Conservation (phyloP, 2,888 invertebrate genomes). For the Mesodorylaimus sp. region DNA sequence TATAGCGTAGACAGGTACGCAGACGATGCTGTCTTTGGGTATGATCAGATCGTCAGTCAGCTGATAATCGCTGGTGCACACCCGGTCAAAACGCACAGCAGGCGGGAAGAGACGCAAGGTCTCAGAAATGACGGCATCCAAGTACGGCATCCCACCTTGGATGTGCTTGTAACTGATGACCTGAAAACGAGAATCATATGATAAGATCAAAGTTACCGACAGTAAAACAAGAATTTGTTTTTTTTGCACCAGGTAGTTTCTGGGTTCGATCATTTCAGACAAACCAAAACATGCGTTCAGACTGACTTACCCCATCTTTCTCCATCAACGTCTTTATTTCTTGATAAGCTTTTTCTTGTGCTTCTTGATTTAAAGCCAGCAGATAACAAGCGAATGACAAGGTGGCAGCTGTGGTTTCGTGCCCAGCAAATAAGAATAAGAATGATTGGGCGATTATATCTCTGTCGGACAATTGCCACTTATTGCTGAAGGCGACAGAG, state of each 20-base stretch:
- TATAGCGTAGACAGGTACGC: neutral
- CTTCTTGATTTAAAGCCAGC: constrained; percentile 17
- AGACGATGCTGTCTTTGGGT: neutral
- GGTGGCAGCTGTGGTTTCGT: constrained; percentile 20
- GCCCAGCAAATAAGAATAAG: constrained; percentile 21
- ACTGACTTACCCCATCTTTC: neutral
- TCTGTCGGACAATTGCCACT: constrained; percentile 9
- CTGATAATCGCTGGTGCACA: neutral
- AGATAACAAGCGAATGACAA: constrained; percentile 17
- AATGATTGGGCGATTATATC: constrained; percentile 20
- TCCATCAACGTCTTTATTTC: constrained; percentile 8
- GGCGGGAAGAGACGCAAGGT: neutral
- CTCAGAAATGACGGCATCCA: neutral
- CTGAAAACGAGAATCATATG: neutral
- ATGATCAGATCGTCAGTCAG: neutral
- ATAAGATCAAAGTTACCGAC: neutral
- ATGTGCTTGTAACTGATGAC: neutral
- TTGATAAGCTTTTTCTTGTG: constrained; percentile 17
- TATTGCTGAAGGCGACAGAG: too few relatives aligned
- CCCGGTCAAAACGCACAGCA: neutral
- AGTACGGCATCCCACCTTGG: neutral
- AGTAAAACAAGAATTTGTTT: neutral
- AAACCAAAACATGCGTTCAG: neutral
- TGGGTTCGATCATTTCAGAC: neutral
- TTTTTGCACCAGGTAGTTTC: neutral